A percentile compares a stretch with the other conserved stretches of the same genome.
phyloP scores from a whole-genome alignment of 2,797 vertebrate species.

The Streptopelia turtur region DNA sequence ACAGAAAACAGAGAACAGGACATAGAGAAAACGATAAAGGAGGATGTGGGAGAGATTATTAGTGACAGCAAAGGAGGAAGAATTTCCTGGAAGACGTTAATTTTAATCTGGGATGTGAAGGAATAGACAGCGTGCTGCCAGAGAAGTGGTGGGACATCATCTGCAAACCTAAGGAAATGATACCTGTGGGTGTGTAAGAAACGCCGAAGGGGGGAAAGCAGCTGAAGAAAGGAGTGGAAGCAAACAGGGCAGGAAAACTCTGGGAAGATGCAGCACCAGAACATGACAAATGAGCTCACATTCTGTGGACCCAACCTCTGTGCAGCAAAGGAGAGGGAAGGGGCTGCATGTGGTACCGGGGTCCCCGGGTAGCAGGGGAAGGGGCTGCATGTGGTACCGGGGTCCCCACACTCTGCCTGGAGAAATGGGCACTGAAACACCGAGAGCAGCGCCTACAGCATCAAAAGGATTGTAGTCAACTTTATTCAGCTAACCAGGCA shows the following conservation, averaged over 20 bases:
- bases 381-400: neutral
- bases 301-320: neutral
- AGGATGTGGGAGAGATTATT: constrained; percentile 8
- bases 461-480: neutral
- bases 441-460: neutral
- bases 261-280: neutral
- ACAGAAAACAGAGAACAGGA: constrained; percentile 12
- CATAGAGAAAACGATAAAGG: neutral
- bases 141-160: neutral
- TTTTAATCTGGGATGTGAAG: neutral
- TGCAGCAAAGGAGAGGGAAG: neutral
- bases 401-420: neutral
- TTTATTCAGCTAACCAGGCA: neutral
- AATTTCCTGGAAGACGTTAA: constrained; percentile 7
- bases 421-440: neutral
- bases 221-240: neutral
- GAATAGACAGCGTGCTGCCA: neutral
- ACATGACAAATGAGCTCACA: neutral
- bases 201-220: neutral
- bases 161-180: neutral
- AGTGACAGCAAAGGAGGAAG: constrained; percentile 1
- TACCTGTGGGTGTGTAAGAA: neutral
- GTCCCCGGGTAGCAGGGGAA: neutral
- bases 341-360: neutral
- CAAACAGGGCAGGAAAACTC: neutral